Evolutionary conservation across 1,140 invertebrate genomes (phyloP), one percentile per base, ranked within the genome.

Genomic region (Neodiprion fabricii): DNA sequence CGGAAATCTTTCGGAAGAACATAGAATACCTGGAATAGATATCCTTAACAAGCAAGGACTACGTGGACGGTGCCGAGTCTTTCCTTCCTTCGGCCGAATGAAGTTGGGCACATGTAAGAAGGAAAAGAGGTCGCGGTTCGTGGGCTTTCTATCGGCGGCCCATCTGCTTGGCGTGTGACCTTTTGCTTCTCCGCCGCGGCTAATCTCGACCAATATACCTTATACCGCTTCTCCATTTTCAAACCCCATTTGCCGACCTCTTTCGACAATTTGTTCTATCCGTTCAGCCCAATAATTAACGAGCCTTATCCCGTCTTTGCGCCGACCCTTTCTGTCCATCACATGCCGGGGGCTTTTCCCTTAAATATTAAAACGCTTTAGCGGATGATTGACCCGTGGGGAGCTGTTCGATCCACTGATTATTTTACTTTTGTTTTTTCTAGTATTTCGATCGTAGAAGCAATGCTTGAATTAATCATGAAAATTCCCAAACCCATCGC

Each of bases 151-250:
- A 82, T 82, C 81, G 79, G 79, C 79, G 80, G 80, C 81, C 81
- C 79, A 82, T 82, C 80, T 79, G 61, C 75, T 80, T 82, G 77
- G 81, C 80, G 80, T 82, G 76, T 81, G 80, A 82, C 81, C 81
- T 82, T 82, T 82, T 72, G 76, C 74, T 80, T 82, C 77, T 79
- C 72, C 61, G 10, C 9, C 8, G 21, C 28, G 8, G 61, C 71
- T 17, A 72, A 61, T 72, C 12, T 61, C n/a, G n/a, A 12, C n/a
- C 8, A 3, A 7, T 61, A 61, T 17, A 61, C 28, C 28, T 40
- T 40, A 40, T 40, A 40, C 28, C n/a, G 9, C n/a, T 61, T 61
- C 53, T 61, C 11, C 53, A 61, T 61, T 61, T 61, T 61, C n/a
- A 61, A 61, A 40, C 2, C 28, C 28, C 28, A 40, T 40, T 40